Evolutionary conservation across 2,797 vertebrate species (phyloP).

Genomic region (Tragopan temminckii): DNA sequence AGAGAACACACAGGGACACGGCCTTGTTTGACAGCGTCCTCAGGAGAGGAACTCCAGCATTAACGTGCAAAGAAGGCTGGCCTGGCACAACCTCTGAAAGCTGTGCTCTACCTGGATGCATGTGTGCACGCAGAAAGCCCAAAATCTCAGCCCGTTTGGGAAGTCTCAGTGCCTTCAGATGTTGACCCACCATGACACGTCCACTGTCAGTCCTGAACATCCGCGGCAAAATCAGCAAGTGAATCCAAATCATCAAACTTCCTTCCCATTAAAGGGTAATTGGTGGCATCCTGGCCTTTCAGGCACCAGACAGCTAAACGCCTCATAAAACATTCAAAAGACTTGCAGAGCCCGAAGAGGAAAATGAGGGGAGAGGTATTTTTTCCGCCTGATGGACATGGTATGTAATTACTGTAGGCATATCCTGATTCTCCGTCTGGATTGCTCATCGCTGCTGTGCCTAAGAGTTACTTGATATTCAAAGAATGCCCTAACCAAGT

Average conservation of each 20-base stretch:
- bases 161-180: background rate
- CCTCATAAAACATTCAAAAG: slow-evolving; percentile 29
- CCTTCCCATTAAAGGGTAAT: background rate
- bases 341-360: slow-evolving; percentile 2
- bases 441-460: background rate
- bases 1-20: background rate
- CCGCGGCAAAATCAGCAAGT: background rate
- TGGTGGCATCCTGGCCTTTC: slow-evolving; percentile 16
- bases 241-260: background rate
- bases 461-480: slow-evolving; percentile 59
- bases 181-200: rapidly evolving
- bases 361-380: background rate
- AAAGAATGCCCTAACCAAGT: background rate
- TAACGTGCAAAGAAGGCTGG: background rate
- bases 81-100: background rate
- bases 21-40: background rate
- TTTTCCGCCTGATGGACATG: background rate
- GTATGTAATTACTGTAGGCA: background rate
- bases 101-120: background rate
- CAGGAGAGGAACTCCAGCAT: background rate
- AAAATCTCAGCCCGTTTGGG: background rate
- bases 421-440: background rate
- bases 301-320: slow-evolving; percentile 11
- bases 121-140: background rate
- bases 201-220: background rate